Base-by-base conservation (phyloP, 2,797 vertebrate genomes). In the Orientallactaga sibirica region DNA sequence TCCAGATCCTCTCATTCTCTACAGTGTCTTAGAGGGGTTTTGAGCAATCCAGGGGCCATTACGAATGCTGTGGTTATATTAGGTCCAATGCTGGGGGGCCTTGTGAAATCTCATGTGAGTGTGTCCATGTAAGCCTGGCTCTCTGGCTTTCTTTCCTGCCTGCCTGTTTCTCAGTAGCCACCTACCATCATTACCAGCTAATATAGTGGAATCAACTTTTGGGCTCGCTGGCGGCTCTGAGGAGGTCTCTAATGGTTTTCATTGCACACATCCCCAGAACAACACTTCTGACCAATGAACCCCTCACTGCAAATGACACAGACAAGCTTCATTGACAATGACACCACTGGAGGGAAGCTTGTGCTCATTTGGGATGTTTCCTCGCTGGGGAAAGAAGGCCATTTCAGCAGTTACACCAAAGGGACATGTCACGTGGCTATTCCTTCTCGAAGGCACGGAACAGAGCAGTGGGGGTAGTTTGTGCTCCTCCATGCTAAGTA, bases 281-380 rank as follows among this genome's bases (percentile, higher is more conserved):
- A 97, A 96, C 91, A 97, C 96, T 96, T 96, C 94, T 96, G 96
- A 96, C 96, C 97, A 97, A 96, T 97, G 96, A 97, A 97, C 95
- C 96, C 82, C 76, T 95, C 80, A 96, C 95, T 97, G 88, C 95
- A 97, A 97, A 96, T 93, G 95, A 96, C 92, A 95, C 25, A 73
- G 88, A 76, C 95, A 97, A 94, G 95, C 97, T 96, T 97, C 95
- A 97, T 8, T 96, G 97, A 89, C 90, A 95, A 97, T 86, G 94
- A 94, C 93, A 95, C 94, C 96, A 94, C 95, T 92, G 95, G 92
- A 96, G 96, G 95, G 95, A 96, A 95, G 7, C 85, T 90, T 86
- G 92, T 41, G 19, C 90, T 97, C 96, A 95, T 86, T 86, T 94
- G 97, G 97, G 96, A 93, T 92, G 79, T 81, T 86, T 94, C 73